These are phyloP conservation scores for Antrozous pallidus DNA, from an alignment of 2,797 vertebrate genomes.

Conservation along the genomic window DNA sequence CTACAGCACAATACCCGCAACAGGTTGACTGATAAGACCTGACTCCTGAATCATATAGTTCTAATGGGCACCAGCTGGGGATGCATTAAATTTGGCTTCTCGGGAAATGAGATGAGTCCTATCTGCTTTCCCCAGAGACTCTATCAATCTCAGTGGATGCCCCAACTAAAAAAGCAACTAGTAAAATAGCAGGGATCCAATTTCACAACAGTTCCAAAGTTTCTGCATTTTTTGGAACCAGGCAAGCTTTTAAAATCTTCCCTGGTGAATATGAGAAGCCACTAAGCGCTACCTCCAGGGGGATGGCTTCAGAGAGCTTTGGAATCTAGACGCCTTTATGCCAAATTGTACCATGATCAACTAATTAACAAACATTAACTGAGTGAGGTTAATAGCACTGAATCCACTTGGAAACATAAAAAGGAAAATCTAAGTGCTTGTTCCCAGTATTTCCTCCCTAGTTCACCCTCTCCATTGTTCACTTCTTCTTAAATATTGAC, in stretches of 20 bases:
- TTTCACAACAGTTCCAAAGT: not conserved
- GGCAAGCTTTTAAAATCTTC: not conserved
- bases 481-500: not conserved
- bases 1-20: not conserved
- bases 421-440: not conserved
- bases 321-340: not conserved
- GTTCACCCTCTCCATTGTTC: not conserved
- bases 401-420: not conserved
- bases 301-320: not conserved
- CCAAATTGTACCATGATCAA: not conserved
- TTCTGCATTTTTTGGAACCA: slow-evolving; percentile 9
- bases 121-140: not conserved
- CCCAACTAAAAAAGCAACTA: not conserved
- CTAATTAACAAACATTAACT: not conserved
- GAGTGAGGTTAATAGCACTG: not conserved
- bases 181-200: slow-evolving; percentile 8
- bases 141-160: not conserved
- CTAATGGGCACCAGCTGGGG: not conserved
- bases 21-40: not conserved
- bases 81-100: not conserved
- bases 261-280: not conserved
- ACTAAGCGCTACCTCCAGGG: not conserved
- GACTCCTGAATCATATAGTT: not conserved
- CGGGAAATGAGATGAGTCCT: not conserved
- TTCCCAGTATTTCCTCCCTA: not conserved